phyloP scores from a whole-genome alignment of 2,888 invertebrate genomes.

The Dioctria linearis region DNA sequence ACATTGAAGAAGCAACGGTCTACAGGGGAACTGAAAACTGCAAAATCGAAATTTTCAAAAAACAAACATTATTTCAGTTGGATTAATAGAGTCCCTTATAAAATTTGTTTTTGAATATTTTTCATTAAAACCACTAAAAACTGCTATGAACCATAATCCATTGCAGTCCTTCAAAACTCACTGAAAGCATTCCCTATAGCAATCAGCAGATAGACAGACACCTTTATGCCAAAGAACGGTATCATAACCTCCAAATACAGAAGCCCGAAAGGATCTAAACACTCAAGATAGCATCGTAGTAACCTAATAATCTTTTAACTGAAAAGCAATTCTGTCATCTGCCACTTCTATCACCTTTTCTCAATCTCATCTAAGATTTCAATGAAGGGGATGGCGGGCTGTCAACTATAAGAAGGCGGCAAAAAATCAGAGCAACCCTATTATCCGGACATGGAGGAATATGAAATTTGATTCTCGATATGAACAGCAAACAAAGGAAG shows the following conservation, averaged over 20 bases:
- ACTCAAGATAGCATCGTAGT: constrained; percentile 48
- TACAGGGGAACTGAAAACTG: too few relatives aligned
- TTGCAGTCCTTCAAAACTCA: background rate
- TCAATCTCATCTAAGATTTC: constrained; percentile 40
- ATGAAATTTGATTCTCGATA: constrained; percentile 44
- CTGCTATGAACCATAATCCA: too few relatives aligned
- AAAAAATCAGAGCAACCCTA: constrained; percentile 42
- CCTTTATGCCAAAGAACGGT: background rate
- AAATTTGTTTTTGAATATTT: too few relatives aligned
- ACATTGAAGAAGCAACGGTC: too few relatives aligned
- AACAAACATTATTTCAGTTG: too few relatives aligned
- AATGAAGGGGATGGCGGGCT: background rate
- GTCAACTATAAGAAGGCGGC: constrained; percentile 4
- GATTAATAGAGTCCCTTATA: too few relatives aligned
- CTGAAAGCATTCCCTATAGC: background rate
- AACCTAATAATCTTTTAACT: constrained; percentile 51
- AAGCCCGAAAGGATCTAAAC: constrained; percentile 4
- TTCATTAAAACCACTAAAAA: too few relatives aligned
- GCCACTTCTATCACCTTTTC: constrained; percentile 36
- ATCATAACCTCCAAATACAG: background rate
- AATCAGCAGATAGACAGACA: background rate
- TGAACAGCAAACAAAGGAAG: constrained; percentile 48
- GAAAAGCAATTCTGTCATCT: constrained; percentile 43
- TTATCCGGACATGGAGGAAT: constrained; percentile 27
- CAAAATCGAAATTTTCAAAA: too few relatives aligned